Base-by-base conservation (phyloP, 2,888 invertebrate species). In the Plagiodera versicolora region DNA sequence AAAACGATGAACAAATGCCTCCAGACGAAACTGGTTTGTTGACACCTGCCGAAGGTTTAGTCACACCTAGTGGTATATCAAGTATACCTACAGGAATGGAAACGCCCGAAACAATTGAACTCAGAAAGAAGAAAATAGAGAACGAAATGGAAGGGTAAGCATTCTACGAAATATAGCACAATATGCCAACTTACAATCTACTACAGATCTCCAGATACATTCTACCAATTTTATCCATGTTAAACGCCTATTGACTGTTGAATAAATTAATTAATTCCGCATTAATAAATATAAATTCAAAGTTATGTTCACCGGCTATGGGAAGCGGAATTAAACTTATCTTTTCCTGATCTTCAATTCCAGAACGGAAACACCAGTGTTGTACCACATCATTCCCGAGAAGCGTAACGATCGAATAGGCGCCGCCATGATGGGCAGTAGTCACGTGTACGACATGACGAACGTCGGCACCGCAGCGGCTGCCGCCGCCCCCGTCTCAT, bases 81-180 rank as follows among this genome's bases (percentile, higher is more conserved):
- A 89, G 88, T 65, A 92, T 97, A 58, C 95, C 97, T 11, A 91
- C 95, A 50, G 98, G 98, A 61, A 87, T 98, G 83, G 98, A 99
- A 83, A 99, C 99, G 0, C 99, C 99, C 0, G 98, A 99, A 78
- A 94, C 95, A 69, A 99, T 99, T 74, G 99, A 99, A 79, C 84
- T 99, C 67, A 85, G 99, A 68, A 99, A 99, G 83, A 92, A 94
- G 82, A 95, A 97, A 77, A 93, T 95, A 65, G 98, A 98, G 80
- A 91, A 89, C 62, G 96, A 97, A 79, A 92, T 94, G 88, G 99
- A 99, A 79, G 93, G 95, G 93, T 89, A 78, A 69, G 71, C 63
- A 16, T 47, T 46, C 56, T 24, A 5, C 24, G 24, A 6, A 24
- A 24, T 24, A n/a, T n/a, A n/a, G n/a, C n/a, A n/a, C n/a, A n/a